phyloP scores from a whole-genome alignment of 1,140 invertebrate genomes.

The Lasioglossum albipes region DNA sequence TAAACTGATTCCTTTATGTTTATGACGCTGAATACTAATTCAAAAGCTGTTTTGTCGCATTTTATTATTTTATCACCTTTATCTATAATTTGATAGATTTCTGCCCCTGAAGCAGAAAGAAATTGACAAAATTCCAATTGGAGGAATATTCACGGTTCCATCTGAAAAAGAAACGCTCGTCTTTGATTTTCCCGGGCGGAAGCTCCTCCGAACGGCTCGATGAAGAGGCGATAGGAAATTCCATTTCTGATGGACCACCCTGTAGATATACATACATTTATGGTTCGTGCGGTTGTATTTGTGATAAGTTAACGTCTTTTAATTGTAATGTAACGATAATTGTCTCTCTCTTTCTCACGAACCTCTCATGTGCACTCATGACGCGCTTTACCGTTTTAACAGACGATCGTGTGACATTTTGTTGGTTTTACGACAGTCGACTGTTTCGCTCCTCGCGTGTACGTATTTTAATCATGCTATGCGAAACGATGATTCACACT shows the following conservation, averaged over 20 bases:
- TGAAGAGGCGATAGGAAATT: not conserved
- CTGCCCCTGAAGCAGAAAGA: no score
- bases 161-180: not conserved
- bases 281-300: slow-evolving; percentile 4
- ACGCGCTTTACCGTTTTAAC: not conserved
- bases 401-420: not conserved
- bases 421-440: slow-evolving; percentile 15
- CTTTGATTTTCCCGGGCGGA: not conserved
- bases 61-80: no score
- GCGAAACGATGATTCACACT: not conserved
- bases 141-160: no score
- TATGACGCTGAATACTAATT: no score
- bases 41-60: no score
- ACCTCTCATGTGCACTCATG: not conserved
- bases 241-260: not conserved
- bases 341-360: not conserved
- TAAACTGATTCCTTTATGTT: no score
- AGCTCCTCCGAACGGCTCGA: not conserved
- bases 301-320: slow-evolving; percentile 32
- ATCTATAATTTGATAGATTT: no score
- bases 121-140: no score
- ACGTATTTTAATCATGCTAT: not conserved
- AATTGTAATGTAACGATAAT: slow-evolving; percentile 20
- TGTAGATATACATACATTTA: not conserved
- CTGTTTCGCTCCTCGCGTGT: not conserved